Base-by-base conservation (phyloP, 2,888 invertebrate species). In the Sesamia inferens region DNA sequence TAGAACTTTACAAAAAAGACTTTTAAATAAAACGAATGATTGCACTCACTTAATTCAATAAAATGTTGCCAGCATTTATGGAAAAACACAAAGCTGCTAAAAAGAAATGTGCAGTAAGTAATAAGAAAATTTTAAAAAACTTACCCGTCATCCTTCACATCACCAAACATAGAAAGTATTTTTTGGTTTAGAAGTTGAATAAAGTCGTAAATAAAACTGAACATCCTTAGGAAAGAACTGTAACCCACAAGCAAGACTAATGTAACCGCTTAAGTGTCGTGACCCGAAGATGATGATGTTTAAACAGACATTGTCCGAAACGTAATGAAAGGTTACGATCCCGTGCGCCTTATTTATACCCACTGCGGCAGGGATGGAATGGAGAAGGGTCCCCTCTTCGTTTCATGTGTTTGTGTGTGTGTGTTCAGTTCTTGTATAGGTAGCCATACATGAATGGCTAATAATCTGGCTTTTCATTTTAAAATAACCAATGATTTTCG, bases 121-220 rank as follows among this genome's bases (percentile, higher is more conserved):
- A 19, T 22, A 57, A 19, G 19, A 19, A 24, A 31, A 31, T 24
- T 1, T 19, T 4, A 10, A 61, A 61, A 61, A 31, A 71, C 73
- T 71, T 71, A 74, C 73, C 0, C 57, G 71, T n/a, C 39, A n/a
- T 39, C 59, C 39, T 4, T 59, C 39, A 39, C 39, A 13, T 22
- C 70, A 39, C 47, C 55, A 57, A 13, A 31, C 55, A 65, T 55
- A 14, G 14, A n/a, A 2, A 39, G 13, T 59, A 39, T 39, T 59
- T 59, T 31, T n/a, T 22, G 13, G 3, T 59, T 59, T n/a, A 39
- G 39, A 3, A 19, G 39, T 39, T 4, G 7, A 59, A 13, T 13
- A 39, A n/a, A 7, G 4, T 39, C 19, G 13, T 13, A 7, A 39
- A 7, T 39, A 0, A 0, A 19, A n/a, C 59, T n/a, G 13, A 31